phyloP scores from a whole-genome alignment of 2,113 vertebrate genomes.

The Poeciliopsis turrubarensis region DNA sequence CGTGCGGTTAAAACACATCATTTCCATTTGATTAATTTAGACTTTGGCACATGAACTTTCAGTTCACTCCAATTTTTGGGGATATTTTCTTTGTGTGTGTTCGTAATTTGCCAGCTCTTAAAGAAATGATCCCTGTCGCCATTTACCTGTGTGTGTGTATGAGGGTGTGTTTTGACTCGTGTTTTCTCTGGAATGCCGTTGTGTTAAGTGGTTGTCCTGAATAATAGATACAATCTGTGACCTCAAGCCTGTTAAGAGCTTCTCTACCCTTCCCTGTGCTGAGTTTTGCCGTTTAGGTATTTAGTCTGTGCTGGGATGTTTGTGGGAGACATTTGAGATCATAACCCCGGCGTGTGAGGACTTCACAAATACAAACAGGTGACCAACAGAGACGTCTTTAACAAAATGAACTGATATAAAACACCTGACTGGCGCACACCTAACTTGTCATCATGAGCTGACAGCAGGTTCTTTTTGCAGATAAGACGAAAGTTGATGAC shows the following conservation, averaged over 20 bases:
- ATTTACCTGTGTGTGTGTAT: slow-evolving; percentile 15
- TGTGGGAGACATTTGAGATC: background rate
- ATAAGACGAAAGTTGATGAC: too few species aligned
- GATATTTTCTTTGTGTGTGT: background rate
- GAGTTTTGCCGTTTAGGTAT: background rate
- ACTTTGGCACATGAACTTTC: background rate
- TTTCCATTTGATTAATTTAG: background rate
- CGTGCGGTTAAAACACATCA: slow-evolving; percentile 6
- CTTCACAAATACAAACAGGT: background rate
- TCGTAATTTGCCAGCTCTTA: too few species aligned
- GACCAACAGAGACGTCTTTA: too few species aligned
- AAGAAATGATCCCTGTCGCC: background rate
- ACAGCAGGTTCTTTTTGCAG: too few species aligned
- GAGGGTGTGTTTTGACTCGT: slow-evolving; percentile 8
- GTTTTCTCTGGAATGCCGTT: slow-evolving; percentile 36
- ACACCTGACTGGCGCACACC: too few species aligned
- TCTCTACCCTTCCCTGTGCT: background rate
- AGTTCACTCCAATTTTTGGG: background rate
- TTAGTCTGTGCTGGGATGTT: background rate
- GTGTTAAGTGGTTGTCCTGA: slow-evolving; percentile 49
- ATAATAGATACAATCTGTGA: slow-evolving; percentile 40
- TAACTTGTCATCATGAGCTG: too few species aligned
- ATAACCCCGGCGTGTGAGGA: background rate
- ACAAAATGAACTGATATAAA: too few species aligned
- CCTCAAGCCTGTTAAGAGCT: slow-evolving; percentile 29